phyloP scores from a whole-genome alignment of 2,113 vertebrate genomes.

The Ariopsis seemanni region DNA sequence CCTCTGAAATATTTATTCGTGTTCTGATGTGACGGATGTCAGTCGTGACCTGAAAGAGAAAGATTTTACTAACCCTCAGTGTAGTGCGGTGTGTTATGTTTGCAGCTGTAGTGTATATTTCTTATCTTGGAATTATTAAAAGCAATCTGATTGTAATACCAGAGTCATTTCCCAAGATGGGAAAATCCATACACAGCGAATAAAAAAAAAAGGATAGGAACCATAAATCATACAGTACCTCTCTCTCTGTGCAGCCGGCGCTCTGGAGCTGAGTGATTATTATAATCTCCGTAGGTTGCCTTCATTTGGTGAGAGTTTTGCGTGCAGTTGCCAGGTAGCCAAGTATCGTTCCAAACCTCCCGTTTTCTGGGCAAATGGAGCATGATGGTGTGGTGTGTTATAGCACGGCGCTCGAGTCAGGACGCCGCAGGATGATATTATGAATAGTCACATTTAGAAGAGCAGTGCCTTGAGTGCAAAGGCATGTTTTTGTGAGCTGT shows the following conservation, averaged over 20 bases:
- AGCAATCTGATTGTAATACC: slow-evolving; percentile 41
- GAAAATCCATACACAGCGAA: slow-evolving; percentile 25
- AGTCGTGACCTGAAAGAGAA: slow-evolving; percentile 32
- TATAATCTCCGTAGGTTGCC: slow-evolving; percentile 26
- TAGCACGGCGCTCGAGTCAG: background rate
- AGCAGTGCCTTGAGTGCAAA: slow-evolving; percentile 18
- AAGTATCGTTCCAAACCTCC: slow-evolving; percentile 53
- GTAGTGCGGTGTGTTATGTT: background rate
- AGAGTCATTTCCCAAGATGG: slow-evolving; percentile 22
- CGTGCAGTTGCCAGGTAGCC: slow-evolving; percentile 51
- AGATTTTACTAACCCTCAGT: background rate
- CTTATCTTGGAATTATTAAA: slow-evolving; percentile 30
- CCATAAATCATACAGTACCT: slow-evolving; percentile 44
- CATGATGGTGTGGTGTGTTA: slow-evolving; percentile 25
- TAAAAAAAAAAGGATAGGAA: slow-evolving; percentile 1
- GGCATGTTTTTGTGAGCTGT: background rate
- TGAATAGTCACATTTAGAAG: slow-evolving; percentile 20
- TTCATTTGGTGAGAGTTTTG: slow-evolving; percentile 35
- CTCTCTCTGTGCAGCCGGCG: background rate
- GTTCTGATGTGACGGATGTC: background rate
- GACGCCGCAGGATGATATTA: slow-evolving; percentile 28
- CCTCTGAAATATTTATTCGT: slow-evolving; percentile 39
- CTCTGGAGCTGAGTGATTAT: slow-evolving; percentile 6
- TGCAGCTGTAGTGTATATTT: background rate
- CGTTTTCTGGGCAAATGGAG: slow-evolving; percentile 49